Conservation (phyloP, 2,113 vertebrate genomes). For the Grus americana region DNA sequence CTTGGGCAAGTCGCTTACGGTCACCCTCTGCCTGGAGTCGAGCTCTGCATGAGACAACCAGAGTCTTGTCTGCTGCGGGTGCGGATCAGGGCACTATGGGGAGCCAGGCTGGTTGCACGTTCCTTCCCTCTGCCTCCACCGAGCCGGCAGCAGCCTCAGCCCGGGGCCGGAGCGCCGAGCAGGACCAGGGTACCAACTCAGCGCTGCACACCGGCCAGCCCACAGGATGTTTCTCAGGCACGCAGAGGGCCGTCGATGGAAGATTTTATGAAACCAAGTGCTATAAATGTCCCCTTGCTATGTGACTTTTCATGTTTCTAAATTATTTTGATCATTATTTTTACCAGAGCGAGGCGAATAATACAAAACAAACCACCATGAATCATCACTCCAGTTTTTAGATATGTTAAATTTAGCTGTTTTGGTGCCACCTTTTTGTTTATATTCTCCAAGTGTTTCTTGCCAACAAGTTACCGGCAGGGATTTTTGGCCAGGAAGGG, state of each 20-base stretch:
- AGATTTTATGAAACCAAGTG: slow-evolving; percentile 10
- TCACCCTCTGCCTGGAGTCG: not conserved
- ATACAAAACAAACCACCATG: slow-evolving; percentile 35
- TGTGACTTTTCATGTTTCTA: not conserved
- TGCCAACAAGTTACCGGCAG: slow-evolving; percentile 45
- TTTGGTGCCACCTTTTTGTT: slow-evolving; percentile 61
- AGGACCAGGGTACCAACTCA: not conserved
- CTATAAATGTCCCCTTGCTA: slow-evolving; percentile 7
- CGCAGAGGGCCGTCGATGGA: not conserved
- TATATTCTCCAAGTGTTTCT: slow-evolving; percentile 36
- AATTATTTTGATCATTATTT: slow-evolving; percentile 54
- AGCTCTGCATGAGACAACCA: not conserved
- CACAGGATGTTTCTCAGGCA: slow-evolving; percentile 21
- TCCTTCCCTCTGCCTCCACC: not conserved
- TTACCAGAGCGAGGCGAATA: slow-evolving; percentile 1
- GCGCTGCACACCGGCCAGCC: not conserved
- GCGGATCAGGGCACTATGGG: not conserved
- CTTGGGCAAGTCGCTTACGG: slow-evolving; percentile 8
- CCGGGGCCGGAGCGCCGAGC: not conserved
- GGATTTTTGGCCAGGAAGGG: slow-evolving; percentile 22
- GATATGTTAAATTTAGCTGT: slow-evolving; percentile 48
- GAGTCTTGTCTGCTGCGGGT: not conserved
- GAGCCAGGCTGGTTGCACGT: not conserved
- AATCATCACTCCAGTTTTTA: slow-evolving; percentile 47
- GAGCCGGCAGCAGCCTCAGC: not conserved